Conservation (phyloP, 2,888 invertebrate genomes). For the Folsomia manolachei region DNA sequence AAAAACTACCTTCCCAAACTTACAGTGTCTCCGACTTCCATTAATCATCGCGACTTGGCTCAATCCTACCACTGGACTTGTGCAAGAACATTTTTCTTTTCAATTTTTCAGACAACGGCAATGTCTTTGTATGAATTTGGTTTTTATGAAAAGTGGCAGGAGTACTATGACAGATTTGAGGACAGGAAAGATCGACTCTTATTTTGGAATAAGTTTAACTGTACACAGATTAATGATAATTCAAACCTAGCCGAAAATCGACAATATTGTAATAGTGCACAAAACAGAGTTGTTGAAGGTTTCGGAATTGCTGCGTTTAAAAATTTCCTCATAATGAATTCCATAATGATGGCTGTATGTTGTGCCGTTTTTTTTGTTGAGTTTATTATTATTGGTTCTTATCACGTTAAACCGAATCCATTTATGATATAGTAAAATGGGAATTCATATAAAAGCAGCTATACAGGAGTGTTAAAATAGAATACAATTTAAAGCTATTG, state of each 20-base stretch:
- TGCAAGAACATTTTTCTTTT: neutral
- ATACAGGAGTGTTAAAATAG: too few species aligned
- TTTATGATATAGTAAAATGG: too few species aligned
- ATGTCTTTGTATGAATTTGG: conserved; percentile 7
- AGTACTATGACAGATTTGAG: neutral
- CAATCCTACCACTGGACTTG: conserved; percentile 11
- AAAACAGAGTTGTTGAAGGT: neutral
- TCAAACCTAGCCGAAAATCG: neutral
- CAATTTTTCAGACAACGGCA: neutral
- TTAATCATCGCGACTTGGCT: neutral
- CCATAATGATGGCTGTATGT: neutral
- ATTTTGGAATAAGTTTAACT: neutral
- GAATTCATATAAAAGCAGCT: too few species aligned
- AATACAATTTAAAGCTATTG: too few species aligned
- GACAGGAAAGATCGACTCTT: neutral
- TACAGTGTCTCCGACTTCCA: neutral
- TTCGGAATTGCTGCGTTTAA: neutral
- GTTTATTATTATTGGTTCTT: too few species aligned
- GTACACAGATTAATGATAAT: neutral
- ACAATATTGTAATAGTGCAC: neutral
- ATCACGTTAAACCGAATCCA: too few species aligned
- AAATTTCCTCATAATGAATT: neutral
- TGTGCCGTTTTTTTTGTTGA: neutral
- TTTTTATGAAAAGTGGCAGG: conserved; percentile 13
- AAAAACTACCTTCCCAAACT: neutral